phyloP scores from a whole-genome alignment of 2,888 invertebrate species.

The Sceliomorpha sp. region DNA sequence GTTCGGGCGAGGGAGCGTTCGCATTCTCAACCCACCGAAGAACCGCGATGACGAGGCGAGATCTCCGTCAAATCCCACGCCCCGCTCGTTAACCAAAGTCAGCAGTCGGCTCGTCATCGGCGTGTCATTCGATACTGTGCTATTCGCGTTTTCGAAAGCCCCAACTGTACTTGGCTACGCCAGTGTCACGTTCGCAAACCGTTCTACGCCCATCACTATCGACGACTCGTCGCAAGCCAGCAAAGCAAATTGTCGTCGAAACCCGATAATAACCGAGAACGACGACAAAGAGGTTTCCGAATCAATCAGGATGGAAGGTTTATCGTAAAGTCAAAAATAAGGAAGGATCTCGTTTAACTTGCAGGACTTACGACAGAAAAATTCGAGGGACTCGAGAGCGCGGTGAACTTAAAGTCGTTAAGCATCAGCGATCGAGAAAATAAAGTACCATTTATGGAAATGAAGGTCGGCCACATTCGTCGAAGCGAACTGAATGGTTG shows the following conservation, averaged over 20 bases:
- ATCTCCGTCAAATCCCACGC: constrained; percentile 76
- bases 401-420: constrained; percentile 8
- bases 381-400: constrained; percentile 6
- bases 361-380: constrained; percentile 21
- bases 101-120: constrained; percentile 80
- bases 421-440: constrained; percentile 18
- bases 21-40: constrained; percentile 26
- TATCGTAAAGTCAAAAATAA: not conserved
- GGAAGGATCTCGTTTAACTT: not conserved
- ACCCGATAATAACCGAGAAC: constrained; percentile 52
- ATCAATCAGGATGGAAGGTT: constrained; percentile 17
- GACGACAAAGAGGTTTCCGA: constrained; percentile 2
- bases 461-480: constrained; percentile 44
- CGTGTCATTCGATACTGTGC: constrained; percentile 77
- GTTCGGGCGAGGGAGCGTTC: constrained; percentile 10
- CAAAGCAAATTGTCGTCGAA: constrained; percentile 71
- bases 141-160: constrained; percentile 56
- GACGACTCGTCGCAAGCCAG: constrained; percentile 74
- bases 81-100: constrained; percentile 80
- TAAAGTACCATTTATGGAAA: constrained; percentile 42
- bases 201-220: constrained; percentile 56
- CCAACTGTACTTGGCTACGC: constrained; percentile 52
- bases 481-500: constrained; percentile 30
- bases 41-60: constrained; percentile 78
- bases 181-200: constrained; percentile 53